These are phyloP conservation scores for Thalassaphorura encarpata DNA, from an alignment of 1,140 invertebrate genomes.

Conservation along the genomic window DNA sequence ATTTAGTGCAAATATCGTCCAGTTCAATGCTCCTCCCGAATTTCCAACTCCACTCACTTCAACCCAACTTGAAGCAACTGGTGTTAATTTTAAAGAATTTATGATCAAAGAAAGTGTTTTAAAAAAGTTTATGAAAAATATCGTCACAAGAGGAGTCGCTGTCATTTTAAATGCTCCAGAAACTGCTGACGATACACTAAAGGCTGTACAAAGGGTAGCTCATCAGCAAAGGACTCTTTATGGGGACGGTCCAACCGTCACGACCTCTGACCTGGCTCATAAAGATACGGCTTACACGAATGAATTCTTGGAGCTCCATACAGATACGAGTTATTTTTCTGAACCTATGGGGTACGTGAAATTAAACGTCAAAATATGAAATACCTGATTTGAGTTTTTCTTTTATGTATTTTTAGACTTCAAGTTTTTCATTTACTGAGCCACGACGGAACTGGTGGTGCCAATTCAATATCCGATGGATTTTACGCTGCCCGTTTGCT, in stretches of 20 bases:
- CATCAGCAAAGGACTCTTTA: slow-evolving; percentile 27
- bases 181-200: slow-evolving; percentile 8
- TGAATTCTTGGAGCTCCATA: slow-evolving; percentile 21
- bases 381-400: background rate
- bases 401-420: slow-evolving; percentile 7
- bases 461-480: slow-evolving; percentile 51
- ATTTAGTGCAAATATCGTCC: background rate
- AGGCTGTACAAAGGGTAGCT: slow-evolving; percentile 16
- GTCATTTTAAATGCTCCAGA: slow-evolving; percentile 13
- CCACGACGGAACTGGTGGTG: slow-evolving; percentile 49
- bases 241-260: slow-evolving; percentile 13
- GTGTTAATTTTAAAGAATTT: slow-evolving; percentile 13
- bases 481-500: slow-evolving; percentile 50
- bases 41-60: background rate
- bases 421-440: slow-evolving; percentile 56
- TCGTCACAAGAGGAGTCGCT: slow-evolving; percentile 16
- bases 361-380: background rate
- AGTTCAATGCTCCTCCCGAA: background rate
- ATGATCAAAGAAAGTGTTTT: slow-evolving; percentile 18
- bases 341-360: slow-evolving; percentile 26
- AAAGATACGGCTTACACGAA: slow-evolving; percentile 27
- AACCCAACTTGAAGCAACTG: background rate
- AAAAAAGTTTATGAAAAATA: slow-evolving; percentile 14
- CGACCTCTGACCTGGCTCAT: slow-evolving; percentile 18
- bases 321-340: slow-evolving; percentile 27